Evolutionary conservation across 2,888 invertebrate species (phyloP), one percentile per base, ranked within the genome.

Genomic region (Linyphia triangularis): DNA sequence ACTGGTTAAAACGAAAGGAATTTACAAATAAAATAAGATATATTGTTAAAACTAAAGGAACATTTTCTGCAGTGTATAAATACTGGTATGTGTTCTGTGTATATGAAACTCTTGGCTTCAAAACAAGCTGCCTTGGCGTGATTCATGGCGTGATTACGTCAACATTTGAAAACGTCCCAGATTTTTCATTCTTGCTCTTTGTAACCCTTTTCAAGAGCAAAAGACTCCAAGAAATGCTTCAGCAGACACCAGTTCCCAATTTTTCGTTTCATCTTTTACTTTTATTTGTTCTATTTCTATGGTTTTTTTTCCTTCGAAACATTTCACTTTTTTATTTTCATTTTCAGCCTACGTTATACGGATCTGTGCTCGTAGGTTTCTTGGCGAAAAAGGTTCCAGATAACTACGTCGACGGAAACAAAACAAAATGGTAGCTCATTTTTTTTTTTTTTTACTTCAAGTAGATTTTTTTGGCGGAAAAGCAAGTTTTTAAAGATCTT

Each of bases 161-260:
- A 22, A 37, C n/a, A 9, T 51, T 51, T n/a, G 43, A 51, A 79
- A 51, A 65, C 30, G 30, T 19, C 28, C 40, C 77, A 81, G 26
- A 61, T 72, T 61, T 28, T 43, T 28, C 72, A 19, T 84, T 85
- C 61, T 26, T 77, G 57, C 26, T 77, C 77, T 19, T 61, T 69
- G 69, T 59, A 67, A 85, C 69, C 84, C 69, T 85, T 84, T 77
- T 77, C 84, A 85, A 85, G 75, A 77, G 75, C 75, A 77, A 67
- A 85, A 57, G 84, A 77, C 77, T 69, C 22, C 51, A 75, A 33
- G 63, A 85, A 85, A 63, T 51, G 43, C 57, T 84, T 73, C 33
- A 59, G 63, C 43, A 59, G 51, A 81, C 78, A 67, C 67, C 13
- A 79, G 65, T 67, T 43, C 78, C 78, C 65, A 40, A 30, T 79